Conservation (phyloP, 1,140 invertebrate species). For the Eueides isabella region DNA sequence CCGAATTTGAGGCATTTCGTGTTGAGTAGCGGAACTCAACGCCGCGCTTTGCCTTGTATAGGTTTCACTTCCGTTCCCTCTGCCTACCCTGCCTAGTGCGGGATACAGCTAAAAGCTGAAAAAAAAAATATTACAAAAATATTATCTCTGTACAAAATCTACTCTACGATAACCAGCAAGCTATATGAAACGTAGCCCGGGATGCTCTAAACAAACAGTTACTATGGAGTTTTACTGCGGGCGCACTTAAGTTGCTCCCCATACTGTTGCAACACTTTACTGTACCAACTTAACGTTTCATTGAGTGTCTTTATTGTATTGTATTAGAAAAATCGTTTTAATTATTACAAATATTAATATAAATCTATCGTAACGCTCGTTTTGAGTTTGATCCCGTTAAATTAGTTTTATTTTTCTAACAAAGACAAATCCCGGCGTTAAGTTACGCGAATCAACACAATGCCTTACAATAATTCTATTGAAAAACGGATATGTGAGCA, state of each 20-base stretch:
- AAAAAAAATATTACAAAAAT: neutral
- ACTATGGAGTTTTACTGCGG: slow-evolving; percentile 49
- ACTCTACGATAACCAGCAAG: slow-evolving; percentile 35
- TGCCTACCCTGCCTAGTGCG: no score
- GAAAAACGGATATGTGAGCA: no score
- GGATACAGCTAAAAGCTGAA: no score
- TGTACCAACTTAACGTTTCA: slow-evolving; percentile 31
- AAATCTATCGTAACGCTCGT: no score
- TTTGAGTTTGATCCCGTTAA: neutral
- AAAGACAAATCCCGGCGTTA: no score
- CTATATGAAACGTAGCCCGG: slow-evolving; percentile 49
- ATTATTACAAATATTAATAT: neutral
- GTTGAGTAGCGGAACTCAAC: no score
- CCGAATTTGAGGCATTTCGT: no score
- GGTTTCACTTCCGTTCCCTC: no score
- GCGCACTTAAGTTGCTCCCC: slow-evolving; percentile 47
- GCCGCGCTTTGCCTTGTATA: no score
- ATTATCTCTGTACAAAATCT: neutral
- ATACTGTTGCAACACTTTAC: slow-evolving; percentile 51
- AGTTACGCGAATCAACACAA: no score
- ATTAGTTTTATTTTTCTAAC: no score
- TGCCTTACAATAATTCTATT: no score
- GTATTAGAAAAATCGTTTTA: neutral
- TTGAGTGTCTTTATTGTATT: slow-evolving; percentile 22
- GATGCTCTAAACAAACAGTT: slow-evolving; percentile 54